phyloP scores from a whole-genome alignment of 1,140 invertebrate genomes.

The Cryptotermes secundus region DNA sequence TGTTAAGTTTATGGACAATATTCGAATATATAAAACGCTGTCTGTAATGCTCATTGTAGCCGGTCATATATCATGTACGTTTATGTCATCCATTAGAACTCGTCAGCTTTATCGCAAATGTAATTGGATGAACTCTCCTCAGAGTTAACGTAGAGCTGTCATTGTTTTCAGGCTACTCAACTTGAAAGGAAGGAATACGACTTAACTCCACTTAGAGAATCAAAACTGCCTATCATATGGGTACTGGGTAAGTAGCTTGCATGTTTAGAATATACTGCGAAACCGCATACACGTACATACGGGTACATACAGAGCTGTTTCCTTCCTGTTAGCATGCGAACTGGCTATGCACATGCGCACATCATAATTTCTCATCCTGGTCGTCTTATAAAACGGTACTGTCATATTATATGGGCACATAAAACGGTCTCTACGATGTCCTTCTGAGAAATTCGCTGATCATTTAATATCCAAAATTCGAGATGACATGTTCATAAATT shows the following conservation, averaged over 20 bases:
- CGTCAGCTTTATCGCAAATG: too few species aligned
- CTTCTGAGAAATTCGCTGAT: too few species aligned
- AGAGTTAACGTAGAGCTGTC: background rate
- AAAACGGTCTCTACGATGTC: too few species aligned
- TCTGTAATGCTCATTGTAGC: too few species aligned
- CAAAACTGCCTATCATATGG: constrained; percentile 34
- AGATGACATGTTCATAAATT: too few species aligned
- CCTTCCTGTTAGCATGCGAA: background rate
- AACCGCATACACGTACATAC: background rate
- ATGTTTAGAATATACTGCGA: background rate
- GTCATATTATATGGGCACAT: too few species aligned
- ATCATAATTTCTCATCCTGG: too few species aligned
- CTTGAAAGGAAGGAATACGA: constrained; percentile 23
- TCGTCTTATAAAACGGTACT: too few species aligned
- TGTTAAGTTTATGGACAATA: background rate
- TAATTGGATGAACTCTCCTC: background rate
- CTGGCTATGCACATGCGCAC: background rate
- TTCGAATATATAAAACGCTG: background rate
- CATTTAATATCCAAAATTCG: too few species aligned
- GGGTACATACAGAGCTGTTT: too few species aligned
- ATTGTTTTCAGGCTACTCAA: constrained; percentile 9
- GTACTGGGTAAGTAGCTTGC: constrained; percentile 31
- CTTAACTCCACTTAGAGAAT: constrained; percentile 19
- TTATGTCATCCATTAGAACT: too few species aligned
- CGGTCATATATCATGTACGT: too few species aligned